phyloP scores from a whole-genome alignment of 2,797 vertebrate genomes.

The Molossus molossus region DNA sequence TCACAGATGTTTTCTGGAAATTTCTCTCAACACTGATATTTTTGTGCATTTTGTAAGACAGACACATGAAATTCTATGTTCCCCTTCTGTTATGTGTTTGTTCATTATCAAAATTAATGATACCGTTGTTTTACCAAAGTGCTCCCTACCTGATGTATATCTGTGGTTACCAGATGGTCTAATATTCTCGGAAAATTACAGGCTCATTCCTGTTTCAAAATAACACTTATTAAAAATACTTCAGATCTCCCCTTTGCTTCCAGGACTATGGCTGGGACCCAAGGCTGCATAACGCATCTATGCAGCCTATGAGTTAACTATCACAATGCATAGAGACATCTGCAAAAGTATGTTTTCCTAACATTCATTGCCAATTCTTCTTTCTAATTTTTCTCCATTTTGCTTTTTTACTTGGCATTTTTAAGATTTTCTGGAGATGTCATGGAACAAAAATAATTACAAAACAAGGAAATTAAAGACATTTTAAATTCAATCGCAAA shows the following conservation, averaged over 20 bases:
- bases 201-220: neutral
- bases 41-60: conserved; percentile 37
- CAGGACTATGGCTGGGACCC: neutral
- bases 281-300: neutral
- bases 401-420: neutral
- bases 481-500: conserved; percentile 23
- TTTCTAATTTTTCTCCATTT: conserved; percentile 27
- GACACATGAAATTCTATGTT: neutral
- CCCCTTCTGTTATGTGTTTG: conserved; percentile 9
- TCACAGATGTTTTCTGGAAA: conserved; percentile 38
- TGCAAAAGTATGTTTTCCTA: neutral
- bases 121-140: conserved; percentile 1
- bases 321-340: neutral
- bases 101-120: neutral
- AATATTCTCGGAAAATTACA: conserved; percentile 55
- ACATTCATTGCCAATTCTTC: neutral
- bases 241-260: neutral
- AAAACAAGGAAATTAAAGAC: conserved; percentile 8
- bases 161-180: neutral
- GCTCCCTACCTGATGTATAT: neutral
- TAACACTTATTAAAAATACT: conserved; percentile 57
- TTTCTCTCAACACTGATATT: conserved; percentile 16
- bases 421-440: neutral
- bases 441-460: conserved; percentile 31
- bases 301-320: neutral